phyloP scores from a whole-genome alignment of 2,113 vertebrate species.

The Pavo muticus region DNA sequence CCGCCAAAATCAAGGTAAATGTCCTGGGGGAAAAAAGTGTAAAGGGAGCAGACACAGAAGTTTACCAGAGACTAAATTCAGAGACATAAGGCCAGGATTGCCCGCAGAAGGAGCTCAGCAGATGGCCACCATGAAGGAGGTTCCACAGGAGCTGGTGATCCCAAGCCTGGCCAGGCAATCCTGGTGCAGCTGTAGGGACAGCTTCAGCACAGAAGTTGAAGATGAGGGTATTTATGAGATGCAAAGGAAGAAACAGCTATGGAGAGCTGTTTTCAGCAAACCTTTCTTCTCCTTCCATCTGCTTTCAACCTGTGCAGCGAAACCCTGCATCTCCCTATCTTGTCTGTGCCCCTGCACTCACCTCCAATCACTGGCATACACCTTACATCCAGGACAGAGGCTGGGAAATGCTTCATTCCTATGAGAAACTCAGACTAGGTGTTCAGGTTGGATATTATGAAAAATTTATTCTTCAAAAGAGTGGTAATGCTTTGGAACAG shows the following conservation, averaged over 20 bases:
- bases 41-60: neutral
- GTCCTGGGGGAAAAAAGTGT: neutral
- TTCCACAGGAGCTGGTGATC: neutral
- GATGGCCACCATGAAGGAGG: rapidly evolving
- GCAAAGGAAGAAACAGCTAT: neutral
- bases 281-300: neutral
- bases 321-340: rapidly evolving
- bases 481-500: too few relatives aligned
- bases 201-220: neutral
- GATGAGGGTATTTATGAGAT: neutral
- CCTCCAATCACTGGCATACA: neutral
- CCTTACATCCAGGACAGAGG: neutral
- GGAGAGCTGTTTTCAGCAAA: neutral
- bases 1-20: neutral
- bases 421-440: neutral
- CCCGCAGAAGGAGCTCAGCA: neutral
- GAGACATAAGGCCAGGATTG: neutral
- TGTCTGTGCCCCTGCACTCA: neutral
- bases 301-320: rapidly evolving
- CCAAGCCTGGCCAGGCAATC: neutral
- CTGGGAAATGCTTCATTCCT: neutral
- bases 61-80: neutral
- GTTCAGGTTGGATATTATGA: too few relatives aligned
- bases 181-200: neutral
- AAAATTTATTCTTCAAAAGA: too few relatives aligned